Evolutionary conservation across 2,888 invertebrate genomes (phyloP).

Genomic region (Meiosimyza decipiens): DNA sequence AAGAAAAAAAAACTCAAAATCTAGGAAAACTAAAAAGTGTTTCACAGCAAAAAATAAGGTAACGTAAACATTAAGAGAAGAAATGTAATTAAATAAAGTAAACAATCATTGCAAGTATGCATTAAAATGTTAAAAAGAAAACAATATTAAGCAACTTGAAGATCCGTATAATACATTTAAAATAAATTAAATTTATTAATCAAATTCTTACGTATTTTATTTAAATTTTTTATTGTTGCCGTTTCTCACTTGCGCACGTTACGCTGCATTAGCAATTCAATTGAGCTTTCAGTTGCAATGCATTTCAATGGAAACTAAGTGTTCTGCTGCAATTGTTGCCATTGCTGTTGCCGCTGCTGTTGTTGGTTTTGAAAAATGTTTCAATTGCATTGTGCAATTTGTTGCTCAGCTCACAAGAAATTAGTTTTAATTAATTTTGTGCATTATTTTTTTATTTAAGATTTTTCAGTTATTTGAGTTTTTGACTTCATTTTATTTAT

Average conservation of each 20-base stretch:
- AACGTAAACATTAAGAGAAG: too few species aligned
- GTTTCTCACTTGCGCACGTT: conserved; percentile 7
- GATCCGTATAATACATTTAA: too few species aligned
- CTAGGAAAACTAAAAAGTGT: too few species aligned
- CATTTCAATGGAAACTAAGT: conserved; percentile 11
- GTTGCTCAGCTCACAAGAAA: conserved; percentile 25
- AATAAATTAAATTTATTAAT: too few species aligned
- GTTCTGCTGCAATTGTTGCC: not conserved
- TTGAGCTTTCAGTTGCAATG: conserved; percentile 22
- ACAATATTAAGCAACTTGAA: too few species aligned
- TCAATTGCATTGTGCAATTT: conserved; percentile 32
- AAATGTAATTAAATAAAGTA: too few species aligned
- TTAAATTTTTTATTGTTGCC: not conserved
- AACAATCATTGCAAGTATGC: too few species aligned
- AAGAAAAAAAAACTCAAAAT: too few species aligned
- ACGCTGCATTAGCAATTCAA: conserved; percentile 21
- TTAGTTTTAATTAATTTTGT: conserved; percentile 35
- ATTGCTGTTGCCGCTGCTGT: conserved; percentile 12
- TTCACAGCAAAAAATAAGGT: too few species aligned
- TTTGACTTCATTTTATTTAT: too few species aligned
- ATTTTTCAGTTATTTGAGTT: not conserved
- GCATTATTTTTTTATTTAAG: not conserved
- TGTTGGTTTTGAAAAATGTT: conserved; percentile 30
- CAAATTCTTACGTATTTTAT: too few species aligned
- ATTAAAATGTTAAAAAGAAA: too few species aligned